phyloP scores from a whole-genome alignment of 2,888 invertebrate species.

The Euphydryas editha region DNA sequence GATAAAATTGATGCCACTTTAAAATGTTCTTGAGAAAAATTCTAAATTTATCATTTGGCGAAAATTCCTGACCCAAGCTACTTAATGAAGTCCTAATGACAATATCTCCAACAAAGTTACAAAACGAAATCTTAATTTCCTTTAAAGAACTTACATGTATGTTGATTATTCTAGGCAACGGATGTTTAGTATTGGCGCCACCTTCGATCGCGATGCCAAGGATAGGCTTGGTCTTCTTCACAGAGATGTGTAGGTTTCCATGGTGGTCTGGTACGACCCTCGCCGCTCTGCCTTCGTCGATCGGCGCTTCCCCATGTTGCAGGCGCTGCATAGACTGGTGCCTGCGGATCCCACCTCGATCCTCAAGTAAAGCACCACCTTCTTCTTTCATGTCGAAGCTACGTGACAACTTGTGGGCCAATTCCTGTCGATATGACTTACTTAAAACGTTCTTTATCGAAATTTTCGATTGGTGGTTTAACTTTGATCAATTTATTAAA shows the following conservation, averaged over 20 bases:
- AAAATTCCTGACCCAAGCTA: too few relatives aligned
- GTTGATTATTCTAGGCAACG: conserved; percentile 96
- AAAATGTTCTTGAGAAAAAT: too few relatives aligned
- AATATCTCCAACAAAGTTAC: too few relatives aligned
- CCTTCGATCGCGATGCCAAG: conserved; percentile 99
- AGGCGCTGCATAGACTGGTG: conserved; percentile 91
- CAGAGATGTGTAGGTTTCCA: conserved; percentile 93
- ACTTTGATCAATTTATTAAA: conserved; percentile 21
- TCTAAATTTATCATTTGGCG: too few relatives aligned
- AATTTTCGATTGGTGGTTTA: conserved; percentile 32
- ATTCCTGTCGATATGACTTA: conserved; percentile 83
- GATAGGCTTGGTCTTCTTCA: conserved; percentile 96
- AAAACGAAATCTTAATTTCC: not conserved
- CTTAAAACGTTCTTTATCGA: conserved; percentile 41
- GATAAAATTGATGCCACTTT: too few relatives aligned
- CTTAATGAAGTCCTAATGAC: too few relatives aligned
- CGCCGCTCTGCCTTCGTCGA: conserved; percentile 81
- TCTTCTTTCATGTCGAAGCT: conserved; percentile 96
- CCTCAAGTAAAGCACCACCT: conserved; percentile 87
- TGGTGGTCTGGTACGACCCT: conserved; percentile 92
- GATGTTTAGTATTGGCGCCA: conserved; percentile 97
- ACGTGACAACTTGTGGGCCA: conserved; percentile 93
- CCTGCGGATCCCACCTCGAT: conserved; percentile 86
- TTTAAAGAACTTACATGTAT: conserved; percentile 90
- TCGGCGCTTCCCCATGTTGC: conserved; percentile 82